phyloP scores from a whole-genome alignment of 2,113 vertebrate genomes.

The Hippocampus guttulatus region DNA sequence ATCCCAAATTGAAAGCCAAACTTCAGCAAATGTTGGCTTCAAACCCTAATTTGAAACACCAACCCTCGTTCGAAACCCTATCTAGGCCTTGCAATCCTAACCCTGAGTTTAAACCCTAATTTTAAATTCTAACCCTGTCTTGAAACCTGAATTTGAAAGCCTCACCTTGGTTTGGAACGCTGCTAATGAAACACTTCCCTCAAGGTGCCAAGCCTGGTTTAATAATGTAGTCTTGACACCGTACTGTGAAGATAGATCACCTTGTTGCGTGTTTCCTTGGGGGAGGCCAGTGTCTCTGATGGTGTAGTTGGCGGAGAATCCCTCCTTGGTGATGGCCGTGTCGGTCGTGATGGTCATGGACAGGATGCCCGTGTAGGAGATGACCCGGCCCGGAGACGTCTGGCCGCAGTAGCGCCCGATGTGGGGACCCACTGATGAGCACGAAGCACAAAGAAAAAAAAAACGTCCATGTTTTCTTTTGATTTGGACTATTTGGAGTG shows the following conservation, averaged over 20 bases:
- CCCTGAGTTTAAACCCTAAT: too few species aligned
- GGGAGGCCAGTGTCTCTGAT: constrained; percentile 80
- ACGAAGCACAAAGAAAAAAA: background rate
- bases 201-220: too few species aligned
- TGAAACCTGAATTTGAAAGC: too few species aligned
- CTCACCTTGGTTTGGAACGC: too few species aligned
- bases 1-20: too few species aligned
- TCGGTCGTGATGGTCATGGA: constrained; percentile 94
- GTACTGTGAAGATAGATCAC: constrained; percentile 67
- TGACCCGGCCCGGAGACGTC: constrained; percentile 85
- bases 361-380: constrained; percentile 89
- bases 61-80: too few species aligned
- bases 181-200: too few species aligned
- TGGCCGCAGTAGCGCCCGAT: constrained; percentile 94
- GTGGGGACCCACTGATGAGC: constrained; percentile 81
- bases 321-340: constrained; percentile 92
- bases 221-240: background rate
- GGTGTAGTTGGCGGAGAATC: constrained; percentile 95
- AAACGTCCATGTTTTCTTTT: background rate
- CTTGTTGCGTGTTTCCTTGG: constrained; percentile 63
- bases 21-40: too few species aligned
- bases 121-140: too few species aligned
- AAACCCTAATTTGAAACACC: too few species aligned
- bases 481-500: too few species aligned
- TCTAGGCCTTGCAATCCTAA: too few species aligned